Conservation (phyloP, 2,888 invertebrate genomes). For the Diadegma fenestrale region DNA sequence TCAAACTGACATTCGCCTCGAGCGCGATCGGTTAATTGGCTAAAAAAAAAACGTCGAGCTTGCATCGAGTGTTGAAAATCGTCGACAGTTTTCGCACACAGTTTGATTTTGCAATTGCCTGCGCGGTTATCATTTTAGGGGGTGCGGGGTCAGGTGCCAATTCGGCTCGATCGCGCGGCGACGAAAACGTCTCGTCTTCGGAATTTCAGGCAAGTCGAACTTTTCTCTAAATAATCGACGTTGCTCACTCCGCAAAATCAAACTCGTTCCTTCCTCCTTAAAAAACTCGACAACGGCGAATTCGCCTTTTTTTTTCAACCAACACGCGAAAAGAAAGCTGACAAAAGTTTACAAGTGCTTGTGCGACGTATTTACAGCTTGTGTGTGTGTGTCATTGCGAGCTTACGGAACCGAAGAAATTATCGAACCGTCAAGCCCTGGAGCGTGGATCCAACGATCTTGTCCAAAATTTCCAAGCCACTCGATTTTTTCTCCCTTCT, state of each 20-base stretch:
- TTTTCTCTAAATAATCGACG: not conserved
- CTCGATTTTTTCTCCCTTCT: not conserved
- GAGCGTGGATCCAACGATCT: not conserved
- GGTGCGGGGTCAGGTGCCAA: slow-evolving; percentile 1
- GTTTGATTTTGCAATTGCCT: slow-evolving; percentile 14
- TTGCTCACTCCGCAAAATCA: not conserved
- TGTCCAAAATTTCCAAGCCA: not conserved
- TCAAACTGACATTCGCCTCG: not conserved
- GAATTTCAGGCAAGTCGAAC: slow-evolving; percentile 21
- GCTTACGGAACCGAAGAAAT: not conserved
- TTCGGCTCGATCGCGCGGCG: not conserved
- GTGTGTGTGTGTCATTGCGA: not conserved
- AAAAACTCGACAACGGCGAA: not conserved
- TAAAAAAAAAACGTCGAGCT: not conserved
- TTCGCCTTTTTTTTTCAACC: not conserved
- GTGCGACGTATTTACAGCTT: not conserved
- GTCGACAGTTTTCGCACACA: not conserved
- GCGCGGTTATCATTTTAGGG: not conserved
- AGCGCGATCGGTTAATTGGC: not conserved
- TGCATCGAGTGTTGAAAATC: not conserved
- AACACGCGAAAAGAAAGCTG: not conserved
- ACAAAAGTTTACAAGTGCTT: not conserved
- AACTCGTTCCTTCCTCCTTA: not conserved
- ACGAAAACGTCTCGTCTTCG: not conserved
- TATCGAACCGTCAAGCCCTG: not conserved